Evolutionary conservation across 2,113 vertebrate genomes (phyloP).

Genomic region (Isichthys henryi): DNA sequence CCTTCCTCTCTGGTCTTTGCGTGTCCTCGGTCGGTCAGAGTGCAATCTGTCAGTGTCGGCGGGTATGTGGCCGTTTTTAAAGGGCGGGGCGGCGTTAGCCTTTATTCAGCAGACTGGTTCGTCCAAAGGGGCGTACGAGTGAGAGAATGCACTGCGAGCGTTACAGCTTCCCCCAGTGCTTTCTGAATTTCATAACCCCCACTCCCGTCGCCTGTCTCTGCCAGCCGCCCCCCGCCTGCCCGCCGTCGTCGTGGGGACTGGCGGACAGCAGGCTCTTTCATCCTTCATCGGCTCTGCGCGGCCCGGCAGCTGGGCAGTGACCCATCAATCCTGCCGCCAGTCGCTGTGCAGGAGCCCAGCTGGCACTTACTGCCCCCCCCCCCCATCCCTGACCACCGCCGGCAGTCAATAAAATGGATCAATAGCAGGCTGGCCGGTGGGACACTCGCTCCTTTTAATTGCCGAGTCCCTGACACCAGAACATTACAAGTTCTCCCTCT

Average conservation of each 20-base stretch:
- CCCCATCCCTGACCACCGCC: neutral
- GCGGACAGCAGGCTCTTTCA: constrained; percentile 2
- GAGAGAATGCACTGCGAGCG: neutral
- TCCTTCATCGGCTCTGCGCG: neutral
- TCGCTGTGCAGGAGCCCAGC: neutral
- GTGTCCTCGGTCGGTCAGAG: neutral
- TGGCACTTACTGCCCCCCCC: neutral
- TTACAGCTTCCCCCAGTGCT: neutral
- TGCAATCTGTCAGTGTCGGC: neutral
- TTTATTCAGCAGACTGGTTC: neutral
- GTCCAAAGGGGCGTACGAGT: neutral
- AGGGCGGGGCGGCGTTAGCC: neutral
- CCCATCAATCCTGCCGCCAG: neutral
- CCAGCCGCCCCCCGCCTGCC: neutral
- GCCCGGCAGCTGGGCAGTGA: neutral
- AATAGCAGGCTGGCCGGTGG: no score
- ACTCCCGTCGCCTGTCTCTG: neutral
- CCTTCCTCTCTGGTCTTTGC: constrained; percentile 29
- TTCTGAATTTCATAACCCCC: neutral
- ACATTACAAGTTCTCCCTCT: neutral
- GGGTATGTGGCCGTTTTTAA: neutral
- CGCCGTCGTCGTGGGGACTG: neutral
- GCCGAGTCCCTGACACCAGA: neutral
- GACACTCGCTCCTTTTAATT: neutral
- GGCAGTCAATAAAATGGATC: neutral